Evolutionary conservation across 2,113 vertebrate genomes (phyloP).

Genomic region (Megaceryle maxima): DNA sequence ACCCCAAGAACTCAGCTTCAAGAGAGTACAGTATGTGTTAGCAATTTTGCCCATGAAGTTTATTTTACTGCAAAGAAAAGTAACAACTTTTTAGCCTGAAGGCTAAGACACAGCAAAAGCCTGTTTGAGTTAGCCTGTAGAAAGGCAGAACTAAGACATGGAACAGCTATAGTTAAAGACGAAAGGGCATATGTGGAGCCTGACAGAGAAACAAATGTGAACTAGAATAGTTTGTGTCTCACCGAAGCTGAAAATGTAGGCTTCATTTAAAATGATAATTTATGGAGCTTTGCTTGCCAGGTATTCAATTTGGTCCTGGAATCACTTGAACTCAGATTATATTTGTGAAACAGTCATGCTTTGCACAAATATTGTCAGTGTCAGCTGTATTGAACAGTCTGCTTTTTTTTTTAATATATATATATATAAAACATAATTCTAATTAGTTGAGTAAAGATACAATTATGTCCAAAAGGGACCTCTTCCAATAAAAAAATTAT

Average conservation of each 20-base stretch:
- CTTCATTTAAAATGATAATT: conserved; percentile 25
- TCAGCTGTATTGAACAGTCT: conserved; percentile 27
- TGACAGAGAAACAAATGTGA: background rate
- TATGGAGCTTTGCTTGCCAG: conserved; percentile 27
- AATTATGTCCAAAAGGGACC: conserved; percentile 17
- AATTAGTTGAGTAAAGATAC: conserved; percentile 37
- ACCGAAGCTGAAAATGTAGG: background rate
- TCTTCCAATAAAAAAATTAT: conserved; percentile 11
- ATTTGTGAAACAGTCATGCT: conserved; percentile 17
- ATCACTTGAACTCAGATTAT: conserved; percentile 19
- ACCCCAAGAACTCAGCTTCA: background rate
- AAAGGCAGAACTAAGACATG: background rate
- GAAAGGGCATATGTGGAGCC: background rate
- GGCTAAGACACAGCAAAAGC: background rate
- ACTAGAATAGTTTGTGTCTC: background rate
- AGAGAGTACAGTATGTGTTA: background rate
- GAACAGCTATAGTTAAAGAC: background rate
- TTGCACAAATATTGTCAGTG: conserved; percentile 43
- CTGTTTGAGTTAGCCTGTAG: background rate
- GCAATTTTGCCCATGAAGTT: background rate
- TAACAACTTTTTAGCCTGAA: background rate
- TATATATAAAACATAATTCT: background rate
- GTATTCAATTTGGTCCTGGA: conserved; percentile 40
- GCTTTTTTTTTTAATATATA: background rate
- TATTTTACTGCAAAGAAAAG: background rate